Conservation (phyloP, 92 coral and sea anemone species). For the Epizoanthus stellaris region DNA sequence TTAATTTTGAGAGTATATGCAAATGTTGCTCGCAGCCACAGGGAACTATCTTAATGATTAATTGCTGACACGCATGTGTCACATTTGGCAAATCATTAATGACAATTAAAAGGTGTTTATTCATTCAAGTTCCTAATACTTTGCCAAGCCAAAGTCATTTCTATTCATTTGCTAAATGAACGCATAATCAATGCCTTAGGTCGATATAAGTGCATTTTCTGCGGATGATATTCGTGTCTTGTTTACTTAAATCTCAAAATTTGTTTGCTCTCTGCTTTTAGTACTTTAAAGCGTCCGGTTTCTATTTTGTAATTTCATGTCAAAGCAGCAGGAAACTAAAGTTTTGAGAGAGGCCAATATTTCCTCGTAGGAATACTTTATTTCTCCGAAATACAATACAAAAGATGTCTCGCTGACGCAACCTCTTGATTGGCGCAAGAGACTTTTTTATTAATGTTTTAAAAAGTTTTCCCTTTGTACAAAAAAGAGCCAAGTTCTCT, state of each 20-base stretch:
- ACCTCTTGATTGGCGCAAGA: conserved; percentile 31
- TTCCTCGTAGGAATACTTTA: conserved; percentile 23
- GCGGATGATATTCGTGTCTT: conserved; percentile 41
- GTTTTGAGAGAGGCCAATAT: conserved; percentile 48
- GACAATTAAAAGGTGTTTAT: conserved; percentile 96
- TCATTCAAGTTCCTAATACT: conserved; percentile 65
- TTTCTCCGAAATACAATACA: conserved; percentile 34
- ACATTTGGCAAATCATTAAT: conserved; percentile 89
- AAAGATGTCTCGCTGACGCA: conserved; percentile 40
- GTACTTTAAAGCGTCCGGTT: conserved; percentile 33
- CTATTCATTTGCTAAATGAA: conserved; percentile 49
- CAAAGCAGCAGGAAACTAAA: conserved; percentile 47
- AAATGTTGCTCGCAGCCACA: conserved; percentile 64
- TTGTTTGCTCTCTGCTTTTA: conserved; percentile 44
- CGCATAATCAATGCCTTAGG: conserved; percentile 44
- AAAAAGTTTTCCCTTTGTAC: conserved; percentile 22
- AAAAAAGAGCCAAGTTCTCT: neutral
- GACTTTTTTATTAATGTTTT: conserved; percentile 24
- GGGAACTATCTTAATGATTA: conserved; percentile 81
- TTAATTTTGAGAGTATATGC: conserved; percentile 58
- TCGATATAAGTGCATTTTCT: conserved; percentile 51
- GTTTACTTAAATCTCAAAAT: conserved; percentile 57
- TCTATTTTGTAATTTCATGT: conserved; percentile 37
- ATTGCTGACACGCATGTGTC: conserved; percentile 81
- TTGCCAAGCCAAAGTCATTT: conserved; percentile 46